Base-by-base conservation (phyloP, 1,140 invertebrate genomes). In the Eulimnadia texana region DNA sequence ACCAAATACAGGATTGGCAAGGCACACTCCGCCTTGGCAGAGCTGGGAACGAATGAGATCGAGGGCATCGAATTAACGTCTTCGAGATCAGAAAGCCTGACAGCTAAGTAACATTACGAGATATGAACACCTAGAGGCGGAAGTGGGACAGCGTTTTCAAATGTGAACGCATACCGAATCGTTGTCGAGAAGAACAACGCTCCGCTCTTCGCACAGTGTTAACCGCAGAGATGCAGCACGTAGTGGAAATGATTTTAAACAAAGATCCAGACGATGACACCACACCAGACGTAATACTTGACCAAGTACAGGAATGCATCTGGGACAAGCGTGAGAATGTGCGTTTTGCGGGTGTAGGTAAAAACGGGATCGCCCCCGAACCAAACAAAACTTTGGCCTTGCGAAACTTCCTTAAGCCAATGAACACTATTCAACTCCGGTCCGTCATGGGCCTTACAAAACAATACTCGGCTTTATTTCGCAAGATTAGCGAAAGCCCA, bases 311-410 rank as follows among this genome's bases (percentile, higher is more conserved):
- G 19, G 27, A 60, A 3, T 25, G 50, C 27, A 50, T 60, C 20
- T 19, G 49, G 20, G 20, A 16, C 16, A 60, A 60, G n/a, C 58
- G 64, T 64, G 28, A 54, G 13, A 60, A 6, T 0, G 65, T 69
- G 2, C 62, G 67, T 11, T 71, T 67, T 63, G 67, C 64, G 0
- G 67, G 68, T 51, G 66, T 69, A 55, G 52, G 58, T 20, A 2
- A n/a, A 13, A 13, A 59, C 3, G 61, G 53, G 2, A 47, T 66
- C 20, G 62, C 64, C 1, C 61, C 49, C 16, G 67, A 68, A 24
- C 22, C 16, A 25, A 47, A 19, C 16, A 66, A 63, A 28, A 33
- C 60, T 22, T 57, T 20, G 27, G 64, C 47, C 24, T 62, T 63
- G 50, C 42, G 49, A 25, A 55, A 55, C 27, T 67, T 25, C 24